phyloP scores from a whole-genome alignment of 2,888 invertebrate species.

The Acronicta psi region DNA sequence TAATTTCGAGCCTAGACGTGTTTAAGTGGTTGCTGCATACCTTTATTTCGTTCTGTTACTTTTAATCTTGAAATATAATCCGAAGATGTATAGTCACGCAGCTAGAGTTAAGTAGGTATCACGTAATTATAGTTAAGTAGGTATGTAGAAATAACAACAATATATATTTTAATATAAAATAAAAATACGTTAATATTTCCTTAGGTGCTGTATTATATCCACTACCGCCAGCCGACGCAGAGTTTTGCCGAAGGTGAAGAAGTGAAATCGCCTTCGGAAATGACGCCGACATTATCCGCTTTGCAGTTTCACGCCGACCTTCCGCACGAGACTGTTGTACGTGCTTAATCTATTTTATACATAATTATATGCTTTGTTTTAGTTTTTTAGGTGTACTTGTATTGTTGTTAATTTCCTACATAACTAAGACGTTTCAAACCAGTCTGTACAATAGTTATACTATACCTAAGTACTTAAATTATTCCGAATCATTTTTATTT shows the following conservation, averaged over 20 bases:
- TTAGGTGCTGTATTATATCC: slow-evolving; percentile 94
- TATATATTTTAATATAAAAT: not conserved
- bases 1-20: slow-evolving; percentile 21
- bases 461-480: no score
- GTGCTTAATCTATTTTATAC: slow-evolving; percentile 13
- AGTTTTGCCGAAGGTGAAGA: slow-evolving; percentile 91
- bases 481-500: no score
- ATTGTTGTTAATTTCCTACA: no score
- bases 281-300: slow-evolving; percentile 92
- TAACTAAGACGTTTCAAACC: no score
- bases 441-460: no score
- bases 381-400: not conserved
- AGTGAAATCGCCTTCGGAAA: slow-evolving; percentile 85
- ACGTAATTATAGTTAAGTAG: no score
- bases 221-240: slow-evolving; percentile 92
- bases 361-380: not conserved
- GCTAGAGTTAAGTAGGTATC: no score
- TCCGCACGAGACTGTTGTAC: slow-evolving; percentile 93
- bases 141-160: no score
- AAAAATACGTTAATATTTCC: not conserved
- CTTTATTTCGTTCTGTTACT: not conserved
- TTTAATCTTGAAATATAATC: not conserved
- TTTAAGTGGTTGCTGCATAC: slow-evolving; percentile 5
- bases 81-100: slow-evolving; percentile 2
- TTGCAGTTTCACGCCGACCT: slow-evolving; percentile 96